Percentiles rank a stretch among this genome's conserved stretches.
These are phyloP conservation scores for Hydrotaea diabolus DNA, from an alignment of 2,888 invertebrate species.

Conservation along the genomic window DNA sequence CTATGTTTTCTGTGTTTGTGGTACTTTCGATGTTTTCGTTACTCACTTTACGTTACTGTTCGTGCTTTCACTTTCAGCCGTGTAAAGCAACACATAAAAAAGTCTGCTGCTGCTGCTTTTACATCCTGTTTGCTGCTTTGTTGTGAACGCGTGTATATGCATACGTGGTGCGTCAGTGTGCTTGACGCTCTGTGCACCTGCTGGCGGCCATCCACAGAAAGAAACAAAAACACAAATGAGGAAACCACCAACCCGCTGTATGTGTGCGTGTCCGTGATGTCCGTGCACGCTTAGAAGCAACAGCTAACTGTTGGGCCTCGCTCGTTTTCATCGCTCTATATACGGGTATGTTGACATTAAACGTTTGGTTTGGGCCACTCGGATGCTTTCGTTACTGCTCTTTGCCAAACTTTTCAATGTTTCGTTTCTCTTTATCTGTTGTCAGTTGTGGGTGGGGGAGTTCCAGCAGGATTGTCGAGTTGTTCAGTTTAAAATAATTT, in stretches of 20 bases:
- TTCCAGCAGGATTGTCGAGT: not conserved
- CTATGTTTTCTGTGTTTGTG: conserved; percentile 59
- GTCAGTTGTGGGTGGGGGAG: not conserved
- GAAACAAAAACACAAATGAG: not conserved
- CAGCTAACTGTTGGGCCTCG: conserved; percentile 63
- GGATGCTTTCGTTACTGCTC: not conserved
- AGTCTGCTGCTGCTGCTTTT: not conserved
- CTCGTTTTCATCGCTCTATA: conserved; percentile 17
- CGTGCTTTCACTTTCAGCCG: conserved; percentile 46
- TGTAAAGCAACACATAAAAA: not conserved
- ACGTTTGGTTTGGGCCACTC: not conserved
- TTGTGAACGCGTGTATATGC: not conserved
- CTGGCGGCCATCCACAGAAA: not conserved
- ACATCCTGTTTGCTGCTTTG: conserved; percentile 31
- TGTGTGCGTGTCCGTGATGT: conserved; percentile 6
- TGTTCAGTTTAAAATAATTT: not conserved
- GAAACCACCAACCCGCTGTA: not conserved
- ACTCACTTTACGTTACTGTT: not conserved
- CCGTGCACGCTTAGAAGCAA: conserved; percentile 54
- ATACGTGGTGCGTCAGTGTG: not conserved
- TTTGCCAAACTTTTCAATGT: not conserved
- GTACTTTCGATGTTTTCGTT: conserved; percentile 5
- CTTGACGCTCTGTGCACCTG: conserved; percentile 44
- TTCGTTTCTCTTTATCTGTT: not conserved
- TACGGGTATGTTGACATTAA: not conserved